Base-by-base conservation (phyloP, 2,797 vertebrate genomes). In the Myotis pilosus region DNA sequence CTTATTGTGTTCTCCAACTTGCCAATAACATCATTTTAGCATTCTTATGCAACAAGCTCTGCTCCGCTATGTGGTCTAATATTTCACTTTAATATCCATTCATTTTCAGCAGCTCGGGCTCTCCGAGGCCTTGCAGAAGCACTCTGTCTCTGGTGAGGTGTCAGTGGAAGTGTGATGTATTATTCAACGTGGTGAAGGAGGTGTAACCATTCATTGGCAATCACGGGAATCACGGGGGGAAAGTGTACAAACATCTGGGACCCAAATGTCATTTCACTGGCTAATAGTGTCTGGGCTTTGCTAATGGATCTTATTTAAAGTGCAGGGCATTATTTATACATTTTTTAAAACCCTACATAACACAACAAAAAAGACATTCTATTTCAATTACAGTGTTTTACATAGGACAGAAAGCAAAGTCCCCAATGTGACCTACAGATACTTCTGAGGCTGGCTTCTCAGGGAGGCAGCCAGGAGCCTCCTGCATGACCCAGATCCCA, bases 51-150 rank as follows among this genome's bases (percentile, higher is more conserved):
- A 97, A 94, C 36, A 96, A 96, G 51, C 71, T 66, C 95, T 96
- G 89, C 60, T 97, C 95, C 25, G 94, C 66, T 94, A 41, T 79
- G 89, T 81, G 93, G 84, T 23, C 96, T 89, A 96, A 96, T 97
- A 96, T 95, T 97, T 97, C 97, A 97, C 88, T 97, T 97, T 97
- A 97, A 97, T 97, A 97, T 93, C 93, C 96, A 94, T 97, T 97
- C 97, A 87, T 94, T 97, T 97, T 97, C 96, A 87, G 93, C 90
- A 95, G 78, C 89, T 79, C 20, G 23, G 60, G 71, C 94, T 96
- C 92, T 97, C 83, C n/a, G 76, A 97, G 80, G 92, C 93, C 95
- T 64, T 91, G 53, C 93, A 95, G 96, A 97, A 97, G 83, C 86
- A 96, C 92, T 89, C 22, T 72, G 6, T 80, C 94, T 94, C 93